phyloP scores from a whole-genome alignment of 2,113 vertebrate species.

The Fregata magnificens region DNA sequence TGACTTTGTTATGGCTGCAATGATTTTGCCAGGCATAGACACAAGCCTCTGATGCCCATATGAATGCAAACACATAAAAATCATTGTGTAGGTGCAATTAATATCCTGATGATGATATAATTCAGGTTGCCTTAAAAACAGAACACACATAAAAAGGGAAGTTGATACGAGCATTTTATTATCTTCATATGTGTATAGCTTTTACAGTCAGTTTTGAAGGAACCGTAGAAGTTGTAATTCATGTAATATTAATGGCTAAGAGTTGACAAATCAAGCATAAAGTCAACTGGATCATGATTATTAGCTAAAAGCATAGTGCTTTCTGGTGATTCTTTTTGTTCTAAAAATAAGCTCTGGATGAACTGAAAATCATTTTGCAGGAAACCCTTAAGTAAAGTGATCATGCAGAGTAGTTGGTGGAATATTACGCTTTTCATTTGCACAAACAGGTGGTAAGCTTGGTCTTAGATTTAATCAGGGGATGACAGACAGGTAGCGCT shows the following conservation, averaged over 20 bases:
- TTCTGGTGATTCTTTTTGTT: slow-evolving; percentile 63
- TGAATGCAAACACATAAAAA: background rate
- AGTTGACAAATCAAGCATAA: slow-evolving; percentile 56
- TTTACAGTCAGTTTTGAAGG: background rate
- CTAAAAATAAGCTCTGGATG: slow-evolving; percentile 60
- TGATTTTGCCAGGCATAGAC: background rate
- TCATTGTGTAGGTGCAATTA: background rate
- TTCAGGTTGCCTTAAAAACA: background rate
- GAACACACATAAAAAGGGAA: background rate
- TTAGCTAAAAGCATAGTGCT: slow-evolving; percentile 64
- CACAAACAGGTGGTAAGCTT: slow-evolving; percentile 87
- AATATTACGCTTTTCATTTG: slow-evolving; percentile 73
- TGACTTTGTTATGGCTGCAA: background rate
- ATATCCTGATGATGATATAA: background rate
- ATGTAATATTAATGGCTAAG: slow-evolving; percentile 50
- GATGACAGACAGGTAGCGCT: slow-evolving; percentile 78
- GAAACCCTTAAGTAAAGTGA: slow-evolving; percentile 72
- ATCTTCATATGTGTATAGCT: background rate
- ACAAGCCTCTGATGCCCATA: background rate
- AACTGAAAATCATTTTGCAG: slow-evolving; percentile 69
- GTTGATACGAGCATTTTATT: background rate
- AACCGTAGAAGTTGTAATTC: background rate
- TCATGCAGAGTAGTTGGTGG: slow-evolving; percentile 63
- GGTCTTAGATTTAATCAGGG: slow-evolving; percentile 80
- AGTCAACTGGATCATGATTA: slow-evolving; percentile 38